Percentiles rank a stretch among this genome's conserved stretches.
Evolutionary conservation across 2,888 invertebrate genomes (phyloP).

Genomic region (Netelia melanura): DNA sequence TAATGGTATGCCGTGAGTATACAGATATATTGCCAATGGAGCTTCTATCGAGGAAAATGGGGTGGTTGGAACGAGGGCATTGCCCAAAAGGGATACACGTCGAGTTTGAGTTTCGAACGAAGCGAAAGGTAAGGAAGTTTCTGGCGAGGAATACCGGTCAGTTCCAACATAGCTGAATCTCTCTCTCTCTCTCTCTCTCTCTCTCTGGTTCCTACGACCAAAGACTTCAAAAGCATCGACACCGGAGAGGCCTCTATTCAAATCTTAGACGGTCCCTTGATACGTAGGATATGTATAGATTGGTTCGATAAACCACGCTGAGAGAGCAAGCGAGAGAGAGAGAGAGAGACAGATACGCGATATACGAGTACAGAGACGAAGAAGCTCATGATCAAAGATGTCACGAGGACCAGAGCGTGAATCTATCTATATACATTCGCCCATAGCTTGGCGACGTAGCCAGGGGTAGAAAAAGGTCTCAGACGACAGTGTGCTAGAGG

Average conservation of each 20-base stretch:
- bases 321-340: neutral
- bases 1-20: slow-evolving; percentile 6
- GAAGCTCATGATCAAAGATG: slow-evolving; percentile 82
- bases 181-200: slow-evolving; percentile 29
- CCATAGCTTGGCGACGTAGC: neutral
- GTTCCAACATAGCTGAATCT: slow-evolving; percentile 17
- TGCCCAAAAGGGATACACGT: slow-evolving; percentile 28
- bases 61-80: slow-evolving; percentile 21
- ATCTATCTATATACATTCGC: slow-evolving; percentile 5
- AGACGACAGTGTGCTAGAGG: slow-evolving; percentile 17
- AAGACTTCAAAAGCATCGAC: slow-evolving; percentile 80
- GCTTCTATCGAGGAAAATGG: slow-evolving; percentile 27
- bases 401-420: slow-evolving; percentile 67
- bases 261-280: slow-evolving; percentile 77
- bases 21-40: slow-evolving; percentile 8
- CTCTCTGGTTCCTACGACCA: slow-evolving; percentile 59
- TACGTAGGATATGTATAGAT: slow-evolving; percentile 35
- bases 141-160: slow-evolving; percentile 57
- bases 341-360: slow-evolving; percentile 45
- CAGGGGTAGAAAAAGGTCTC: slow-evolving; percentile 17
- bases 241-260: slow-evolving; percentile 76
- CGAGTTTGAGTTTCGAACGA: slow-evolving; percentile 33
- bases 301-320: slow-evolving; percentile 47
- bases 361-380: slow-evolving; percentile 70
- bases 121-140: slow-evolving; percentile 40